Percentiles rank a stretch among this genome's conserved stretches.
Conservation (phyloP, 2,797 vertebrate species). For the Ciconia nigra region DNA sequence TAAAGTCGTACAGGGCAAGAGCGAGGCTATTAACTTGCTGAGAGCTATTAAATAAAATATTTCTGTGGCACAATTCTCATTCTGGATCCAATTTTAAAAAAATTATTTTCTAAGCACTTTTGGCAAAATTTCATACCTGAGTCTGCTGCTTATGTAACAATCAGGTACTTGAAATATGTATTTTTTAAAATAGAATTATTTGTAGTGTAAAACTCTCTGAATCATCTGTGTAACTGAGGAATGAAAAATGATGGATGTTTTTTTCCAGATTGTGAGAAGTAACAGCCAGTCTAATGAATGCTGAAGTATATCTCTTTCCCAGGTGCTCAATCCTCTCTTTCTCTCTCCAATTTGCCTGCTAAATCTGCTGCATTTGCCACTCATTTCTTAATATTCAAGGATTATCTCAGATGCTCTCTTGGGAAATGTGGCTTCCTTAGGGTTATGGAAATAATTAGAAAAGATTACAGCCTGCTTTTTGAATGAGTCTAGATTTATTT, state of each 20-base stretch:
- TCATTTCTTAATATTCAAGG: neutral
- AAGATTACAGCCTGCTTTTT: conserved; percentile 40
- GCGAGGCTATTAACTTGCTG: neutral
- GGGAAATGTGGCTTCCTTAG: conserved; percentile 8
- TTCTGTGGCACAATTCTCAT: neutral
- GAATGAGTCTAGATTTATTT: conserved; percentile 51
- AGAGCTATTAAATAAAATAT: neutral
- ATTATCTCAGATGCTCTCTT: conserved; percentile 28
- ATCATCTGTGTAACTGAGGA: neutral
- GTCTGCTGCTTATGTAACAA: neutral
- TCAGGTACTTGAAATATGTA: neutral
- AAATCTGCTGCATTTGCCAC: conserved; percentile 27
- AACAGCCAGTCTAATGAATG: neutral
- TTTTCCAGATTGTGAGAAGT: conserved; percentile 2
- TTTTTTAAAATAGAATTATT: neutral
- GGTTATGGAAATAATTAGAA: conserved; percentile 51
- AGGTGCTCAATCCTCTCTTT: neutral
- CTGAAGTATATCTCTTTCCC: neutral
- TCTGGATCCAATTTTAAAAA: neutral
- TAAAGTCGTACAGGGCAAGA: neutral
- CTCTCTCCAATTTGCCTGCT: conserved; percentile 3
- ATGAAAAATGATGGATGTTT: neutral
- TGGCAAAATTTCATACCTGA: neutral
- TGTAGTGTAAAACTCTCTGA: neutral
- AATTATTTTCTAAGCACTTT: neutral